Evolutionary conservation across 2,797 vertebrate genomes (phyloP).

Genomic region (Nothura maculosa): DNA sequence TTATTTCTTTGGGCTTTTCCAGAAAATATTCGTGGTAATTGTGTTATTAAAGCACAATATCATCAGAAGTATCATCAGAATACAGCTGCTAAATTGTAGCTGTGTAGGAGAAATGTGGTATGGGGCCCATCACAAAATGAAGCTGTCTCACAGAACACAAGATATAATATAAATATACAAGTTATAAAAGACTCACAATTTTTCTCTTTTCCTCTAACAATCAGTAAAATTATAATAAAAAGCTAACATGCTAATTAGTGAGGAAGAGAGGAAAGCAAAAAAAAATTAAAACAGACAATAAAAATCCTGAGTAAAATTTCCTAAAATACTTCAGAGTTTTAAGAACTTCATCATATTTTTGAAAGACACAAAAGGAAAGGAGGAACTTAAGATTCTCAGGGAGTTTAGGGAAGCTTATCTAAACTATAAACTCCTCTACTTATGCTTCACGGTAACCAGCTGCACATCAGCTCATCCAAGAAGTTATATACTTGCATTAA

Average conservation of each 20-base stretch:
- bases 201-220: background rate
- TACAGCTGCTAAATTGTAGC: background rate
- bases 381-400: background rate
- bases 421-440: background rate
- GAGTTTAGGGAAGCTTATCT: background rate
- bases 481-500: background rate
- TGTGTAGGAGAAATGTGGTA: background rate
- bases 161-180: background rate
- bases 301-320: background rate
- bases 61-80: background rate
- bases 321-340: background rate
- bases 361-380: background rate
- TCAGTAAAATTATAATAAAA: background rate
- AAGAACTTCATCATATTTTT: background rate
- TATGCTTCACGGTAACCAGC: rapidly evolving
- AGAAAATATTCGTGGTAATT: background rate
- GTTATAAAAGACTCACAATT: background rate
- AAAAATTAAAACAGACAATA: background rate
- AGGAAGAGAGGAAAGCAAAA: rapidly evolving
- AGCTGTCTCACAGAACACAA: background rate
- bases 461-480: background rate
- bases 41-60: background rate
- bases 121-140: rapidly evolving
- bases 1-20: background rate
- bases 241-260: background rate